Conservation (phyloP, 2,888 invertebrate genomes). For the Pseudanteris insignis region DNA sequence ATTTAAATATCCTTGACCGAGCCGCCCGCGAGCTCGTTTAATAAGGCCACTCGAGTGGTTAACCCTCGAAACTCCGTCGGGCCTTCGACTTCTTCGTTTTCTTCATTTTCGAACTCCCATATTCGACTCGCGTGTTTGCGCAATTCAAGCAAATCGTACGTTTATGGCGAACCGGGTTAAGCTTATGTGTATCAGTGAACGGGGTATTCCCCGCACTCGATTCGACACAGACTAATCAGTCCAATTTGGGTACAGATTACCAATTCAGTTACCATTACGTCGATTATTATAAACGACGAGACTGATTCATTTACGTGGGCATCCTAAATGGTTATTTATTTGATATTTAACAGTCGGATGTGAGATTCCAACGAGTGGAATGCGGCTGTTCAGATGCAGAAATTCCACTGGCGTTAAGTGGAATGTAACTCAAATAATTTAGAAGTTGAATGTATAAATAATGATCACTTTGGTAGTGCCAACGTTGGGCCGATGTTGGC, state of each 20-base stretch:
- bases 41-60: conserved; percentile 34
- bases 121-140: conserved; percentile 21
- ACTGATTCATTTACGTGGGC: no score
- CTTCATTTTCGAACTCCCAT: conserved; percentile 24
- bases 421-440: no score
- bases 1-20: conserved; percentile 31
- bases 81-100: conserved; percentile 14
- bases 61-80: conserved; percentile 27
- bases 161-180: conserved; percentile 28
- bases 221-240: not conserved
- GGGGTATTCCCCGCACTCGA: conserved; percentile 9
- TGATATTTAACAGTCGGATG: no score
- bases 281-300: no score
- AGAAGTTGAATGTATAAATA: no score
- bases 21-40: conserved; percentile 9
- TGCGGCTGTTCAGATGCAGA: no score
- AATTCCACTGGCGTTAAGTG: no score
- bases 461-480: no score
- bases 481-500: no score
- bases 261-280: no score
- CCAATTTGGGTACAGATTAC: not conserved
- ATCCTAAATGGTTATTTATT: no score
- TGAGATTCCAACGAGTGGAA: no score
- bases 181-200: conserved; percentile 15
- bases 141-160: conserved; percentile 5